Evolutionary conservation across 2,797 vertebrate genomes (phyloP), one percentile per base, ranked within the genome.

Genomic region (Sciurus vulgaris): DNA sequence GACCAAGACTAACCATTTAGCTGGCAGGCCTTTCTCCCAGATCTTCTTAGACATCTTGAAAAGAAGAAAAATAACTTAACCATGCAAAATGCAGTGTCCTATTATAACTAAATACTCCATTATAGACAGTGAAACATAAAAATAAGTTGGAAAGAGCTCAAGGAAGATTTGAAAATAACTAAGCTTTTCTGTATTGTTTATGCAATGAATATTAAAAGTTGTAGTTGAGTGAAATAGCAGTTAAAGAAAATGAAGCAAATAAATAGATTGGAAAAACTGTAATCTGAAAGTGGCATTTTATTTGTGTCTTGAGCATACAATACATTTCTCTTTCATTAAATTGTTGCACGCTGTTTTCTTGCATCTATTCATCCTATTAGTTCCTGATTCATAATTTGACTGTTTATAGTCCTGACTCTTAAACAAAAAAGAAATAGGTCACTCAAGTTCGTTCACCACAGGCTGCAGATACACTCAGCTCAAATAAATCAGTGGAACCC

Each of bases 391-490:
- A 74, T 82, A 92, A 97, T 94, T 86, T 95, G 89, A 89, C 65
- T 70, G 95, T 89, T 97, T 96, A 95, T 78, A 94, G 65, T 82
- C 86, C 93, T 96, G 97, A 98, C 98, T 98, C 96, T 98, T 97
- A 61, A 88, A 93, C 94, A 96, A 96, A 96, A 83, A 83, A 70
- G 96, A 98, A 98, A 97, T 95, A 97, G 97, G 97, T 98, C 97
- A 96, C 78, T 94, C 30, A 94, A 93, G 85, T 94, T 96, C 12
- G 0, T 88, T 59, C 1, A 70, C 44, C 3, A 22, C 54, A 90
- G 59, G 72, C 93, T 91, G 3, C 35, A 96, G 94, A 97, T 86
- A 97, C 13, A 70, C 56, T 79, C 49, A 49, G 63, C 35, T 97
- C 91, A 96, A 44, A 93, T 74, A 88, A 95, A 88, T 96, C 91